Evolutionary conservation across 1,140 invertebrate genomes (phyloP), one percentile per base, ranked within the genome.

Genomic region (Drosophila ercepeae): DNA sequence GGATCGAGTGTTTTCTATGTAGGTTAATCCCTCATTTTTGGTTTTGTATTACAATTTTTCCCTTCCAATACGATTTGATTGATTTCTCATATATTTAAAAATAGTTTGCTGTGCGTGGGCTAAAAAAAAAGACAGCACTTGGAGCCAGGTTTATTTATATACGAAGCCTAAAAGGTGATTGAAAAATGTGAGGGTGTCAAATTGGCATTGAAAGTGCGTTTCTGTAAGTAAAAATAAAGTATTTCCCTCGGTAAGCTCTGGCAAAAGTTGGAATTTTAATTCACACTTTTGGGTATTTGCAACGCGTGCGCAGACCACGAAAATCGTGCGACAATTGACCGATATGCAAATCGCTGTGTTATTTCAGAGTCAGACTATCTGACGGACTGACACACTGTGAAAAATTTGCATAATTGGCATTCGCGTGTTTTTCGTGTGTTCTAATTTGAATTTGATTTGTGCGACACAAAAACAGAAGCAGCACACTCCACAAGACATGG

Each of bases 251-350:
- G 57, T 36, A 53, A 51, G 42, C 65, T 69, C 54, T 18, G 54
- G n/a, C 49, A 59, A 51, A 52, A 51, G 51, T 41, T 57, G 44
- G 67, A 67, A 76, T 41, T 44, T 57, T 55, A 41, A 19, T 57
- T 75, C 58, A 64, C 54, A 72, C 60, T 69, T 53, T 64, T 78
- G 45, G 16, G 63, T 48, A 79, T 75, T 75, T 79, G 51, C 41
- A 84, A 73, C 78, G 81, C 81, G 72, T 86, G 75, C 81, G 55
- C 36, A 27, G 44, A 50, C 29, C 59, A 54, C 60, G 39, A 63
- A 75, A 75, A 59, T 84, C 79, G 79, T 84, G 81, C 81, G 67
- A 79, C 79, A 86, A 79, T 79, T 86, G 79, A 84, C 79, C 79
- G 81, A 86, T 72, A 84, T 86, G 81, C 76, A 86, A 86, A 84